Base-by-base conservation (phyloP, 2,888 invertebrate species). In the Odontocolon sp. region DNA sequence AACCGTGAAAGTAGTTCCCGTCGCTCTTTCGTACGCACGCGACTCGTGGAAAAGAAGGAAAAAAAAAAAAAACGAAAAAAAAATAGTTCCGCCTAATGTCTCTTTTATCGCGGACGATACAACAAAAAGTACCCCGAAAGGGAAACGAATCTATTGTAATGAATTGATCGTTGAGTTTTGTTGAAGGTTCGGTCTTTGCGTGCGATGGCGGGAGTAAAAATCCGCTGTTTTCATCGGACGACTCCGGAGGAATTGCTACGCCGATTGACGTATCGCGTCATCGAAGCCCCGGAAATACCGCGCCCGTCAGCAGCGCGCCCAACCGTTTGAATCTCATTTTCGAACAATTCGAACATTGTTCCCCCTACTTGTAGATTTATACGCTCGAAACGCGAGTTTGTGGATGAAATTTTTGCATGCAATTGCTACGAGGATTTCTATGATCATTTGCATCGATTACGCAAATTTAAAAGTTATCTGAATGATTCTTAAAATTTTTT, bases 211-310 rank as follows among this genome's bases (percentile, higher is more conserved):
- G 66, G 54, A 63, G 50, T 38, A 14, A 28, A 45, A 16, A 45
- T 16, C 18, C 6, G 11, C 40, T 42, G 40, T 56, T 56, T 50
- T 71, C 59, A 42, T 31, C 8, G 68, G 63, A 21, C 11, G 47
- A n/a, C 33, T 33, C 5, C 36, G 11, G 42, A 16, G 28, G n/a
- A 54, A 59, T 67, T 80, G 80, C 72, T 82, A 71, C 84, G 82
- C 86, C 82, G 79, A 84, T 82, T 78, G 82, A 83, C 81, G 81
- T 80, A 82, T 82, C 79, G 54, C 42, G 85, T 74, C 80, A 78
- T 78, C 82, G 83, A 82, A 85, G 84, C 80, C 86, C 88, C 89
- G 89, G 89, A 89, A 89, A 87, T 87, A 89, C 89, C 89, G 89
- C 89, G 86, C 88, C 88, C 89, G 87, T 85, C 50, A 70, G 56